These are phyloP conservation scores for Mixornis gularis DNA, from an alignment of 2,113 vertebrate genomes.

Conservation along the genomic window DNA sequence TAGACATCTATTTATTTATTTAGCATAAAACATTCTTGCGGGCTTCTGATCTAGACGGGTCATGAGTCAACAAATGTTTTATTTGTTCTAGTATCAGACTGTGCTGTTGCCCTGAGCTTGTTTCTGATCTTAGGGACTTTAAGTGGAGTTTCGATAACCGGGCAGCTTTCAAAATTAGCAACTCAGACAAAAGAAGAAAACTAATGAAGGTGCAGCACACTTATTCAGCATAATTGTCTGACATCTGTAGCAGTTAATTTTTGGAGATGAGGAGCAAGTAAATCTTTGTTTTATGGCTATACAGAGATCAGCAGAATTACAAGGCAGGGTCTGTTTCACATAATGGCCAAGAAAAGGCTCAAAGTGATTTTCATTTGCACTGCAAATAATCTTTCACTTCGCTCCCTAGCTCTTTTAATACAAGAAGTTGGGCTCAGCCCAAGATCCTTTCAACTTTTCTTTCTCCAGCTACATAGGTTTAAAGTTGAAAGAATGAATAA, in stretches of 20 bases:
- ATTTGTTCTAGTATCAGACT: not conserved
- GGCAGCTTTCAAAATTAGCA: not conserved
- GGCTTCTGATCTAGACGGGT: not conserved
- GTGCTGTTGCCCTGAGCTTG: not conserved
- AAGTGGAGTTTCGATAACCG: not conserved
- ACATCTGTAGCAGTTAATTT: constrained; percentile 2
- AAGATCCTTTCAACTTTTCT: not conserved
- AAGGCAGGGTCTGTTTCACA: constrained; percentile 12
- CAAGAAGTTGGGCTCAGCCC: not conserved
- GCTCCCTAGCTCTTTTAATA: not conserved
- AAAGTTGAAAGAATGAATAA: constrained; percentile 4
- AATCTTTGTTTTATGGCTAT: not conserved
- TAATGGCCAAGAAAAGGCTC: not conserved
- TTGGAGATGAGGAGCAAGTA: not conserved
- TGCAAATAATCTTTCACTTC: not conserved
- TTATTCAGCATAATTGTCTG: not conserved
- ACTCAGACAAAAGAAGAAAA: not conserved
- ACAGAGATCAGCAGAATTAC: not conserved
- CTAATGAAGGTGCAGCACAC: not conserved
- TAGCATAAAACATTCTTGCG: not conserved
- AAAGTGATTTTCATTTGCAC: constrained; percentile 12
- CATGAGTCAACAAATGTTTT: constrained; percentile 15
- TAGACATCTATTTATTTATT: constrained; percentile 38
- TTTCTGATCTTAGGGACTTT: constrained; percentile 1
- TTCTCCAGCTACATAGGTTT: not conserved